Evolutionary conservation across 1,140 invertebrate species (phyloP).

Genomic region (Chironomus striatipennis): DNA sequence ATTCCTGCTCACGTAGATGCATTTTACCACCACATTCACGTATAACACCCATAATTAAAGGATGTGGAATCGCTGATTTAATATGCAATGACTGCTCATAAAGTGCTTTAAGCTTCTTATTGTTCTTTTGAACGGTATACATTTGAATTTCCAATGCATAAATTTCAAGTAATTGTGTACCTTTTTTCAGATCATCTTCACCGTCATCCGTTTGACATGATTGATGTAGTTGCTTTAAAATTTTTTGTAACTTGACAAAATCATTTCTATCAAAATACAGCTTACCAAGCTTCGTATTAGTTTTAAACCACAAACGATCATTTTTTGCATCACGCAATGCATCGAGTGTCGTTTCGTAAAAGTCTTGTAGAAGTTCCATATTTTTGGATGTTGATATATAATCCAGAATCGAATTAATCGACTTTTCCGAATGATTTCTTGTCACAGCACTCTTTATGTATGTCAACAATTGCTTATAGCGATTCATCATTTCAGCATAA

Average conservation of each 20-base stretch:
- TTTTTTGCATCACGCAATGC: constrained; percentile 98
- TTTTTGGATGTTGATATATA: constrained; percentile 99
- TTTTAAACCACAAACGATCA: constrained; percentile 99
- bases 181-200: constrained; percentile 98
- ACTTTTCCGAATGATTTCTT: constrained; percentile 98
- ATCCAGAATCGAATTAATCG: constrained; percentile 98
- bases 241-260: constrained; percentile 90
- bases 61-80: constrained; percentile 99
- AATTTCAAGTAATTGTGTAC: constrained; percentile 95
- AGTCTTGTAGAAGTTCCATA: constrained; percentile 98
- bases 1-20: constrained; percentile 97
- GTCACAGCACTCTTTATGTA: constrained; percentile 99
- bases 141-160: constrained; percentile 99
- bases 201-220: constrained; percentile 99
- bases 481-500: constrained; percentile 93
- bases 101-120: constrained; percentile 95
- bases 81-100: constrained; percentile 99
- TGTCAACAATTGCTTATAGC: constrained; percentile 93
- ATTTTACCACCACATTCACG: constrained; percentile 99
- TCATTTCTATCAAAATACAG: constrained; percentile 95
- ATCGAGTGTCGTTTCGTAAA: constrained; percentile 98
- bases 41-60: constrained; percentile 99
- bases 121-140: constrained; percentile 99
- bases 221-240: constrained; percentile 93
- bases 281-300: constrained; percentile 98